A percentile compares a stretch with the other conserved stretches of the same genome.
phyloP scores from a whole-genome alignment of 1,140 invertebrate genomes.

The Zaprionus ornatus region DNA sequence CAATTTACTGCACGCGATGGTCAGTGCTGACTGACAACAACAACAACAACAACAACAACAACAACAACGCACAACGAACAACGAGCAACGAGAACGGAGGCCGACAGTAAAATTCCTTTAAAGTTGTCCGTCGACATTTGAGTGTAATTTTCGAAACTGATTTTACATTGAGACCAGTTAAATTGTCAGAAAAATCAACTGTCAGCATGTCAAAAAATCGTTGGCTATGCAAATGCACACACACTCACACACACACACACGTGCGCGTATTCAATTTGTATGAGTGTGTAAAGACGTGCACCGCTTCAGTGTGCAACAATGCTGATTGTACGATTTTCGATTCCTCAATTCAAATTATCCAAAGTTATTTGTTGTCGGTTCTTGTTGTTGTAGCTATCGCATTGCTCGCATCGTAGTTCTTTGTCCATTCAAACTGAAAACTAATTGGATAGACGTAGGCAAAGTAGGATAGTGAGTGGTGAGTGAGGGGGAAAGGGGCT shows the following conservation, averaged over 20 bases:
- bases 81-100: conserved; percentile 22
- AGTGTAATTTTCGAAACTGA: conserved; percentile 83
- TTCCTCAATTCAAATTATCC: conserved; percentile 57
- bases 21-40: conserved; percentile 48
- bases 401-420: conserved; percentile 29
- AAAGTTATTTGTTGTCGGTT: conserved; percentile 33
- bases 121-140: conserved; percentile 72
- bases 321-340: conserved; percentile 50
- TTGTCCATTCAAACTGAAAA: conserved; percentile 40
- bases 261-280: not conserved
- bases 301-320: conserved; percentile 43
- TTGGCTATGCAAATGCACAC: conserved; percentile 77
- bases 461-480: not conserved
- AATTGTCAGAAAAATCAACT: conserved; percentile 84
- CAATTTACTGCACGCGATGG: conserved; percentile 80
- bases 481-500: too few species aligned
- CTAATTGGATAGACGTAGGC: conserved; percentile 37
- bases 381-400: conserved; percentile 34
- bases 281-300: conserved; percentile 38
- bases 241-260: conserved; percentile 5
- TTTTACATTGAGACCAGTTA: conserved; percentile 84
- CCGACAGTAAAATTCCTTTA: conserved; percentile 73
- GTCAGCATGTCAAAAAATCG: conserved; percentile 84
- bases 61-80: not conserved
- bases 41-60: conserved; percentile 2